Percentiles rank a stretch among this genome's conserved stretches.
Evolutionary conservation across 35 echinoderm and acorn worm genomes (phyloP).

Genomic region (Heliocidaris erythrogramma): DNA sequence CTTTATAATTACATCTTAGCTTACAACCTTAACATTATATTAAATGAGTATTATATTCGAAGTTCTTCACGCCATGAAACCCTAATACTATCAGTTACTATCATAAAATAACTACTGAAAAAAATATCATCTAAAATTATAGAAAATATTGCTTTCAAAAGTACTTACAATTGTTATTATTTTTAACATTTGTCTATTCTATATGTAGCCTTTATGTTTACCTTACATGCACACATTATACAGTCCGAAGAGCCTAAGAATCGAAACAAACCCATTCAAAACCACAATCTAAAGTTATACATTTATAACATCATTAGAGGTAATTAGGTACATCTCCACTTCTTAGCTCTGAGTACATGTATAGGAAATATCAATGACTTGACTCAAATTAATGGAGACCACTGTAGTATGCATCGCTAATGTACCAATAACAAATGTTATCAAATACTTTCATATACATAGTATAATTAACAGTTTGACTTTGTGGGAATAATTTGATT

Average conservation of each 20-base stretch:
- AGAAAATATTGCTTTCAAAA: background rate
- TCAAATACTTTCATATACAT: no score
- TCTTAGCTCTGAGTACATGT: background rate
- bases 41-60: no score
- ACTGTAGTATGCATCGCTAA: no score
- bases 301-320: background rate
- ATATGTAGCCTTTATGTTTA: background rate
- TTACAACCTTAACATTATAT: no score
- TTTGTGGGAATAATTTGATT: no score
- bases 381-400: no score
- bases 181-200: background rate
- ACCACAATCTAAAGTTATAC: background rate
- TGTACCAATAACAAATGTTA: no score
- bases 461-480: no score
- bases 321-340: background rate
- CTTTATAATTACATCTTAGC: no score
- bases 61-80: no score
- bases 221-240: background rate
- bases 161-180: background rate
- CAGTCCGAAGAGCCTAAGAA: background rate
- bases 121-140: background rate
- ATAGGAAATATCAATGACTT: background rate
- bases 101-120: no score
- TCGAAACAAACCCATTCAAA: background rate
- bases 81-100: no score